phyloP scores from a whole-genome alignment of 2,113 vertebrate genomes.

The Jacana jacana region DNA sequence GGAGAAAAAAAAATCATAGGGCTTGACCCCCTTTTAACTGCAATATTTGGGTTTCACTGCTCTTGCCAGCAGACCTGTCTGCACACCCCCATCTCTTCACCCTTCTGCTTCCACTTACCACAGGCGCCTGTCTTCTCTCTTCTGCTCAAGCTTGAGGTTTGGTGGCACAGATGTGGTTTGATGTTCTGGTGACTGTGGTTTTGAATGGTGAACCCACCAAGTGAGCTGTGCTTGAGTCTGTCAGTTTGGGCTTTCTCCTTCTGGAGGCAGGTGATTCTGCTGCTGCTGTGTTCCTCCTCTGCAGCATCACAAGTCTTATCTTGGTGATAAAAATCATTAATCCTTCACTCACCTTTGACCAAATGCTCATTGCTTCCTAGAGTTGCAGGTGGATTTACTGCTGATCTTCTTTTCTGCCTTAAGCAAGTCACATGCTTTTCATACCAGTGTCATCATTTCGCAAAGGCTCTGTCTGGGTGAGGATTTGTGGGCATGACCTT shows the following conservation, averaged over 20 bases:
- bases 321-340: background rate
- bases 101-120: background rate
- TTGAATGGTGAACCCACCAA: background rate
- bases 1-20: background rate
- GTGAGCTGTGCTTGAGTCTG: background rate
- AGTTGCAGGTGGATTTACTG: background rate
- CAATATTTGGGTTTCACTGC: background rate
- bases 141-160: background rate
- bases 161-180: background rate
- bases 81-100: background rate
- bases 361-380: background rate
- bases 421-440: background rate
- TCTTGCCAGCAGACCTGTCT: background rate
- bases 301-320: background rate
- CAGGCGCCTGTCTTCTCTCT: background rate
- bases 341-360: background rate
- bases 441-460: background rate
- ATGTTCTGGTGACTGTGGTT: background rate
- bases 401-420: background rate
- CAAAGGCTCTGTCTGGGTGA: background rate
- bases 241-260: background rate
- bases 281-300: background rate
- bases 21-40: background rate
- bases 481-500: background rate
- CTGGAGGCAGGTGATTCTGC: background rate